Base-by-base conservation (phyloP, 2,888 invertebrate genomes). In the Bembecia ichneumoniformis region DNA sequence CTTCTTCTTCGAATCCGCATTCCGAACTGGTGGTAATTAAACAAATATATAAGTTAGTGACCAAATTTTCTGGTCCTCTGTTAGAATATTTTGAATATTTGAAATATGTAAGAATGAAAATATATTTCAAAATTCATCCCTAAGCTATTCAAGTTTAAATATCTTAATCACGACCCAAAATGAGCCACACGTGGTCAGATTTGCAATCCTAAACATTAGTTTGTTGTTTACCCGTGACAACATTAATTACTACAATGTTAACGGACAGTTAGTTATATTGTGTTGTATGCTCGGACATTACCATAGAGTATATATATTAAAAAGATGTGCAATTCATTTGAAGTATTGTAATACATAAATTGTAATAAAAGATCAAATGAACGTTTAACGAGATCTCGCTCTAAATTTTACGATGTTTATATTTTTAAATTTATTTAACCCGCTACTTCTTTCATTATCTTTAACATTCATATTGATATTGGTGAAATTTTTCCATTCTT, bases 171-270 rank as follows among this genome's bases (percentile, higher is more conserved):
- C 14, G 40, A 40, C 13, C 9, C 64, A 52, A 60, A 71, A 65
- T 61, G 71, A 66, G 5, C 55, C 70, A 64, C 76, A 77, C 75
- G 77, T 77, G 77, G 71, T 72, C 58, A 68, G 64, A 69, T 69
- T 71, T 62, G 59, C 64, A 61, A 59, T 55, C 62, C 53, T 36
- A 52, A 62, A 69, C 65, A 68, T 65, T 64, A 63, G 64, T 64
- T 63, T 28, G 28, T 62, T 58, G 60, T 64, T 57, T 48, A 50
- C 56, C 62, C 67, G 59, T 72, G 66, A 67, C 68, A 58, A 58
- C 64, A 61, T 64, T 54, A 62, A 66, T 69, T 68, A 44, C 43
- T 16, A 35, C 5, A 14, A 49, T 49, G 48, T 46, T 44, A 14
- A 66, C 68, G 64, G 64, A 60, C 58, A 59, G 63, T 66, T 62